Base-by-base conservation (phyloP, 2,888 invertebrate genomes). In the Brenthis hecate region DNA sequence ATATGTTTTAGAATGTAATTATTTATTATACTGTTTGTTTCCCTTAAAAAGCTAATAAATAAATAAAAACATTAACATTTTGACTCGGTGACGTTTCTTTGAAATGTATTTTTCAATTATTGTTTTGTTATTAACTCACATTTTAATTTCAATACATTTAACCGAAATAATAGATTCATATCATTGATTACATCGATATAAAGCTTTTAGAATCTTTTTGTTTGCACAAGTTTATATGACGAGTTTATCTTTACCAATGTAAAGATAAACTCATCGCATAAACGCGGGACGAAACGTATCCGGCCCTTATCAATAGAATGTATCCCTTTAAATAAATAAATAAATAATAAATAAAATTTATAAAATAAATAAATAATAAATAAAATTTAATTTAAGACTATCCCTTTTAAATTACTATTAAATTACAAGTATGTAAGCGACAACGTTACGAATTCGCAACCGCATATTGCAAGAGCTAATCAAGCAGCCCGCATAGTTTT, bases 401-500 rank as follows among this genome's bases (percentile, higher is more conserved):
- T 56, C 36, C 56, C 47, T 61, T 56, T 14, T 56, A 48, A 71
- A 70, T 64, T 32, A 56, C 61, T 64, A 50, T 58, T 66, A 71
- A 67, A 51, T 61, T 32, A 32, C 16, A 58, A 56, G 47, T 69
- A 69, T 61, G 60, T 60, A 68, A 47, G 54, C n/a, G 54, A 61
- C 57, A 72, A 71, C 53, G 55, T 58, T 70, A 71, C 55, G 72
- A 71, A 67, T 73, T 70, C 66, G 71, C 69, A 60, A 69, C n/a
- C 68, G 65, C 70, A 68, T 73, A 68, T 71, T 73, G 68, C 68
- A 66, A 68, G 70, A 66, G 72, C 66, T 79, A 78, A 80, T 83
- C 76, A 78, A 80, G 60, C 74, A 58, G 60, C 92, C 92, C 92
- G 92, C 91, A 92, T 92, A 81, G 81, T 82, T 74, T 43, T 75